These are phyloP conservation scores for Desoria tigrina DNA, from an alignment of 2,888 invertebrate genomes.

Conservation along the genomic window DNA sequence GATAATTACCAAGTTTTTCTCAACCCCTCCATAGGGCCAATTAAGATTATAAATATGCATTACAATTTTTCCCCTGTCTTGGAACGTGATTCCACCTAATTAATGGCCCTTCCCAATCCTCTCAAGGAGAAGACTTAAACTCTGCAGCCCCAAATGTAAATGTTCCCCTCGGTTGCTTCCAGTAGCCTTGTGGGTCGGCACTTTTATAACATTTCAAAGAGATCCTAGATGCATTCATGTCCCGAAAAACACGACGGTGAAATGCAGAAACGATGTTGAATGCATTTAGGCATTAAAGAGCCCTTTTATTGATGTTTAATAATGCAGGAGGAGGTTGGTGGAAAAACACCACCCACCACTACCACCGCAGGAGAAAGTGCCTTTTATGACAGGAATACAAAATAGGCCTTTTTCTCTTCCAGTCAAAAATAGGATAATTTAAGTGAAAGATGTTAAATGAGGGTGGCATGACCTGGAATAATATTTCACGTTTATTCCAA, in stretches of 20 bases:
- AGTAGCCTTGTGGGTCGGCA: not conserved
- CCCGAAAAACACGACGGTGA: too few species aligned
- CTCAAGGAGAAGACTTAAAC: not conserved
- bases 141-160: not conserved
- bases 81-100: conserved; percentile 16
- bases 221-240: too few species aligned
- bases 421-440: conserved; percentile 6
- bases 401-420: conserved; percentile 7
- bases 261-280: too few species aligned
- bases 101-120: conserved; percentile 6
- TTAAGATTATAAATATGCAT: conserved; percentile 20
- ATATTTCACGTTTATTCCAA: conserved; percentile 11
- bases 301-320: conserved; percentile 2
- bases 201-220: too few species aligned
- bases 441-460: conserved; percentile 16
- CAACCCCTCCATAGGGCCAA: conserved; percentile 1
- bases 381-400: conserved; percentile 21
- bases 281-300: too few species aligned
- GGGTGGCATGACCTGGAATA: conserved; percentile 26
- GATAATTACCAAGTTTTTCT: conserved; percentile 19
- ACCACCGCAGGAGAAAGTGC: not conserved
- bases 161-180: conserved; percentile 1
- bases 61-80: conserved; percentile 18
- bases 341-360: not conserved
- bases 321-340: not conserved